These are phyloP conservation scores for Lepilemur septentrionalis DNA, from an alignment of 2,797 vertebrate genomes.

Conservation along the genomic window DNA sequence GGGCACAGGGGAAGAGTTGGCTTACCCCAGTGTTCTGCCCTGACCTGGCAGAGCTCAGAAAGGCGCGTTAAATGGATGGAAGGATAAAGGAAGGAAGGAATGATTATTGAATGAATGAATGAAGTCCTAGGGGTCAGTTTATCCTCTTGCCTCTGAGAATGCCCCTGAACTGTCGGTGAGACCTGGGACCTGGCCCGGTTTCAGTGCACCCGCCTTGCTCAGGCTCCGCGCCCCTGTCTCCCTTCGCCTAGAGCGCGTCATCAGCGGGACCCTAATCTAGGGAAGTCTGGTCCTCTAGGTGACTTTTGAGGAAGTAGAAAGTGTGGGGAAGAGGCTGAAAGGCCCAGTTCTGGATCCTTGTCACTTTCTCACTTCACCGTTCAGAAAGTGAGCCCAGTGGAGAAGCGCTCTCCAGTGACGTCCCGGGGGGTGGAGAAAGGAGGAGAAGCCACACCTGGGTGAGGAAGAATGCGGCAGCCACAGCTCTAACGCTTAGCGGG, in stretches of 20 bases:
- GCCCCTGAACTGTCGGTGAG: not conserved
- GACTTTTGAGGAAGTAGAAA: not conserved
- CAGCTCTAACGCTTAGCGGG: not conserved
- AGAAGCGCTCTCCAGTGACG: not conserved
- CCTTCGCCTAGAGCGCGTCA: accelerated
- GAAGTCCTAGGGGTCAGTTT: not conserved
- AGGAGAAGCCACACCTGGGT: too few relatives aligned
- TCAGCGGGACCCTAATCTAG: not conserved
- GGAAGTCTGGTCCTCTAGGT: not conserved
- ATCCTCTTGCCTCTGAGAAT: not conserved
- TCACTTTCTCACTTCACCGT: not conserved
- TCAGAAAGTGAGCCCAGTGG: not conserved
- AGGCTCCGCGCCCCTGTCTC: accelerated
- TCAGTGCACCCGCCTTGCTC: too few relatives aligned
- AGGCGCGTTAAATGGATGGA: not conserved
- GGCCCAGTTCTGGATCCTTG: not conserved
- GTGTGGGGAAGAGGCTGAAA: too few relatives aligned
- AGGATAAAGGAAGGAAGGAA: not conserved
- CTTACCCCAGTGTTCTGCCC: not conserved
- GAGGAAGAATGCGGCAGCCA: not conserved
- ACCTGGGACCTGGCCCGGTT: not conserved
- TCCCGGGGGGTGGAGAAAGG: not conserved
- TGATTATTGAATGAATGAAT: not conserved
- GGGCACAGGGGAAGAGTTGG: too few relatives aligned
- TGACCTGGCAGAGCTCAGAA: not conserved